Evolutionary conservation across 2,888 invertebrate species (phyloP).

Genomic region (Catocala nupta): DNA sequence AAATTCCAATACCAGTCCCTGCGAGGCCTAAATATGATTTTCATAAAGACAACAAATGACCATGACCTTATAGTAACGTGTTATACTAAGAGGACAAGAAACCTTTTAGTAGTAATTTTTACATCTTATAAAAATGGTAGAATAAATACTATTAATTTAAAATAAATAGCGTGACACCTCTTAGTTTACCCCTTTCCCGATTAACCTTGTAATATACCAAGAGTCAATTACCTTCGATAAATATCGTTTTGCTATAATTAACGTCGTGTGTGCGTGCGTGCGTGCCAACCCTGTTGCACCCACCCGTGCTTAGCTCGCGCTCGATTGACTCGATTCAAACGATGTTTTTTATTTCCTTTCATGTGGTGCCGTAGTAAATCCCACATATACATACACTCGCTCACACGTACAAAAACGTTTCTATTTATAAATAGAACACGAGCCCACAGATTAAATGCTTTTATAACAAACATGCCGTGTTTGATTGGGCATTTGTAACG

Average conservation of each 20-base stretch:
- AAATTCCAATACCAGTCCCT: too few species aligned
- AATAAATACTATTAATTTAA: too few species aligned
- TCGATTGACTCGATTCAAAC: conserved; percentile 33
- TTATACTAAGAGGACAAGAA: too few species aligned
- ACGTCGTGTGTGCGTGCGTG: background rate
- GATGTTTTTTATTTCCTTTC: conserved; percentile 25
- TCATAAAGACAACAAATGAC: too few species aligned
- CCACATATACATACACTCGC: background rate
- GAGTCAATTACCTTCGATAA: too few species aligned
- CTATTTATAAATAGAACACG: conserved; percentile 1
- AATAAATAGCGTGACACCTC: too few species aligned
- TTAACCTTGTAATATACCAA: too few species aligned
- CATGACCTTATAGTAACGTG: too few species aligned
- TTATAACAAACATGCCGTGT: background rate
- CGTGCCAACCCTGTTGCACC: background rate
- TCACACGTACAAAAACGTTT: background rate
- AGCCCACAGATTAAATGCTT: conserved; percentile 11
- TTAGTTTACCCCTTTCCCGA: too few species aligned
- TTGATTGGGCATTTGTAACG: conserved; percentile 5
- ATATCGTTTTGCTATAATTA: background rate
- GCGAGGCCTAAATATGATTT: too few species aligned
- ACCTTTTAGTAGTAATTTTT: too few species aligned
- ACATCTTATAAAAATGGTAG: too few species aligned
- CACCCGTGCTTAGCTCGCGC: conserved; percentile 13
- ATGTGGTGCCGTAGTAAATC: conserved; percentile 5